Conservation (phyloP, 1,140 invertebrate species). For the Zaprionus capensis region DNA sequence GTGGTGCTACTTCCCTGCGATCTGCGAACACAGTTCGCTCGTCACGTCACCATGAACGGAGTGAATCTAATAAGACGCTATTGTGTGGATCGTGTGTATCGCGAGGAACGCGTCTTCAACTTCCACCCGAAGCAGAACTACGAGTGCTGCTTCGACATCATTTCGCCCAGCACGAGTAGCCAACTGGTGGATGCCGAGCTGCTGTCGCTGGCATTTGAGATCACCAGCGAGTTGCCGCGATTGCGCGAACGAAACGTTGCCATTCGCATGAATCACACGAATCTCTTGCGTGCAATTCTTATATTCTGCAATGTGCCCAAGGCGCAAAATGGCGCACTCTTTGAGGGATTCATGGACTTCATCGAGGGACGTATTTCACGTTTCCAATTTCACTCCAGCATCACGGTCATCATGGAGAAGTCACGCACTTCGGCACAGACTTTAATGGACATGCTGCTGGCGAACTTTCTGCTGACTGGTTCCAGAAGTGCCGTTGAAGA, state of each 20-base stretch:
- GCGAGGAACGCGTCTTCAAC: constrained; percentile 92
- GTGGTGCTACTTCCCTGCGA: constrained; percentile 93
- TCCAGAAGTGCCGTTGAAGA: constrained; percentile 86
- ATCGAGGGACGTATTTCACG: constrained; percentile 87
- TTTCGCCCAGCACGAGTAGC: constrained; percentile 89
- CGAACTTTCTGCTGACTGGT: constrained; percentile 87
- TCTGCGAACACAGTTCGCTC: constrained; percentile 90
- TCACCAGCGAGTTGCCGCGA: constrained; percentile 89
- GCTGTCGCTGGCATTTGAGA: constrained; percentile 90
- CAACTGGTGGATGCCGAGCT: constrained; percentile 94
- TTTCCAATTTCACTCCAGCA: constrained; percentile 89
- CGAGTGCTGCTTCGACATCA: constrained; percentile 97
- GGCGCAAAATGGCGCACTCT: constrained; percentile 87
- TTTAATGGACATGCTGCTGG: constrained; percentile 89
- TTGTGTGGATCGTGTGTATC: constrained; percentile 93
- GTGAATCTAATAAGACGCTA: constrained; percentile 93
- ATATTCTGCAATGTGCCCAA: constrained; percentile 92
- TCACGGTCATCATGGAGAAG: constrained; percentile 88
- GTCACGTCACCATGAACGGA: constrained; percentile 92
- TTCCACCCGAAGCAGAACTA: constrained; percentile 95
- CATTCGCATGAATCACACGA: constrained; percentile 93
- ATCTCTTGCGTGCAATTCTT: constrained; percentile 91
- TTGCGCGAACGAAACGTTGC: constrained; percentile 89
- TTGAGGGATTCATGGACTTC: constrained; percentile 68
- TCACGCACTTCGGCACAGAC: constrained; percentile 89